These are phyloP conservation scores for Balearica regulorum DNA, from an alignment of 2,797 vertebrate genomes.

Conservation along the genomic window DNA sequence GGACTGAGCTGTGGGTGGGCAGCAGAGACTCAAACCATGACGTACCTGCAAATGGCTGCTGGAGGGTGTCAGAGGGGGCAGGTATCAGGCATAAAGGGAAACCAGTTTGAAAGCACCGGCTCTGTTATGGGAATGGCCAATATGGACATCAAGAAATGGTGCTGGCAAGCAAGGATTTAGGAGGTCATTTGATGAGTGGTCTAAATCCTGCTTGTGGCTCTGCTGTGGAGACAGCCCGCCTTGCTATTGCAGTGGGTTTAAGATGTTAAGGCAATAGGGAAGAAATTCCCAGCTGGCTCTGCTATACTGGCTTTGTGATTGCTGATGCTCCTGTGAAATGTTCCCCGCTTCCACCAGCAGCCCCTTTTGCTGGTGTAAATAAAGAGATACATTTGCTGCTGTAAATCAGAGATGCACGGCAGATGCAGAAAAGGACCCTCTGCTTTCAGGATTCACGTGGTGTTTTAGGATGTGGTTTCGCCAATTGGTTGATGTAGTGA, in stretches of 20 bases:
- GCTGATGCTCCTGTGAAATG: not conserved
- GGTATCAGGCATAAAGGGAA: not conserved
- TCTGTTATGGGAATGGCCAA: not conserved
- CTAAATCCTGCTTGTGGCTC: not conserved
- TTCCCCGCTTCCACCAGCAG: not conserved
- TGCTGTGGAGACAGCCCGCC: not conserved
- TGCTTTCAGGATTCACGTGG: not conserved
- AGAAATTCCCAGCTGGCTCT: not conserved
- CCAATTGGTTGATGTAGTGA: not conserved
- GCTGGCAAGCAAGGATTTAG: not conserved
- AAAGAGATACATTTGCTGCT: not conserved
- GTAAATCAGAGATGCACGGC: not conserved
- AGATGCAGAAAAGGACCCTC: not conserved
- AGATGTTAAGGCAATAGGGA: not conserved
- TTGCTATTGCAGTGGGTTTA: not conserved
- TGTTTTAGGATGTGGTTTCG: not conserved
- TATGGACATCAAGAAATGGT: not conserved
- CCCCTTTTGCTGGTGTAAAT: not conserved
- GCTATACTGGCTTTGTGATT: not conserved
- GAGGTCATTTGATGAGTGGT: not conserved
- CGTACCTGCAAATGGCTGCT: not conserved
- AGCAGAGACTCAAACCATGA: accelerated
- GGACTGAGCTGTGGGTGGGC: not conserved
- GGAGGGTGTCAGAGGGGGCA: not conserved
- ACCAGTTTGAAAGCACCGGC: not conserved